Evolutionary conservation across 2,888 invertebrate species (phyloP).

Genomic region (Drosophila prolongata): DNA sequence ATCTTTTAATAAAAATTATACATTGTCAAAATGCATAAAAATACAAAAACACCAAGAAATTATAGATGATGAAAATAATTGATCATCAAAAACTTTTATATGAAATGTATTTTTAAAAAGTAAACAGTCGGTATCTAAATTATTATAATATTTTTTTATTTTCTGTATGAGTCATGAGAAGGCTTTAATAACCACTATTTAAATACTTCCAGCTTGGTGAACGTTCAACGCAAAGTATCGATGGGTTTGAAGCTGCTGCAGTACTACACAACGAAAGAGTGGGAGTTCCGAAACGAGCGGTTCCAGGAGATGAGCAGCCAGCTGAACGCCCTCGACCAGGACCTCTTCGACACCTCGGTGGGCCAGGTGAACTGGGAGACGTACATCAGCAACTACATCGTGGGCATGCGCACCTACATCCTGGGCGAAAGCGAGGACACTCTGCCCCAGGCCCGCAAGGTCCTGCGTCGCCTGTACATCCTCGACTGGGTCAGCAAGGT

Average conservation of each 20-base stretch:
- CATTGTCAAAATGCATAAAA: too few species aligned
- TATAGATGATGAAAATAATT: too few species aligned
- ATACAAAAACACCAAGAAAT: too few species aligned
- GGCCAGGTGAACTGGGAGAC: constrained; percentile 87
- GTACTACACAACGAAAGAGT: constrained; percentile 91
- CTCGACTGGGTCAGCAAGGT: constrained; percentile 84
- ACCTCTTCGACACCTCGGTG: constrained; percentile 87
- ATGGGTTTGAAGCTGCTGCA: constrained; percentile 88
- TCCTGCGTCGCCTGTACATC: constrained; percentile 84
- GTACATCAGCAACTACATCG: constrained; percentile 89
- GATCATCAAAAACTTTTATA: too few species aligned
- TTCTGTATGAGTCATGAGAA: too few species aligned
- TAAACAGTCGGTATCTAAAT: too few species aligned
- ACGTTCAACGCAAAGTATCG: constrained; percentile 86
- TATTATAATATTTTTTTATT: too few species aligned
- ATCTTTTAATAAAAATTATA: too few species aligned
- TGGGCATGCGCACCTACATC: constrained; percentile 93
- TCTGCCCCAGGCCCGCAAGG: constrained; percentile 88
- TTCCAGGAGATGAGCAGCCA: constrained; percentile 86
- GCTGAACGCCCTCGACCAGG: constrained; percentile 86
- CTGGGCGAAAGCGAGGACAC: constrained; percentile 92
- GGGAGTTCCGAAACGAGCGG: constrained; percentile 90
- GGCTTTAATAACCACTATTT: not conserved
- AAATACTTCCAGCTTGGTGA: constrained; percentile 86
- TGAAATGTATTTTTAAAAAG: too few species aligned